Base-by-base conservation (phyloP, 2,888 invertebrate species). In the Dugesia japonica region DNA sequence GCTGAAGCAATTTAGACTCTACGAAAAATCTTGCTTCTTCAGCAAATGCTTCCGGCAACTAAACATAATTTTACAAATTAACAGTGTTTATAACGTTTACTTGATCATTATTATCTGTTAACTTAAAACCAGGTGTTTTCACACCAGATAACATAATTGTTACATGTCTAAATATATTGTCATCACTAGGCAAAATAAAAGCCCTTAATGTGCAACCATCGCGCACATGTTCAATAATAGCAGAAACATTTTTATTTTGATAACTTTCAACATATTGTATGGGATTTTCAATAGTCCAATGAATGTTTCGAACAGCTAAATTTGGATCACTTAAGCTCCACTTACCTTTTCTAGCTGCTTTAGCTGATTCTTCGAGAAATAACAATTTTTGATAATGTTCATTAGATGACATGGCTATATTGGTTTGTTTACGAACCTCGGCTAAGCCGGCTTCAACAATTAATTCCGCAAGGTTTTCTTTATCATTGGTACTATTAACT, bases 111-210 rank as follows among this genome's bases (percentile, higher is more conserved):
- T 33, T 31, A n/a, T 33, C 38, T 38, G 13, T 17, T 72, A 27
- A 7, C 26, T 72, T 78, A 31, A 78, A 72, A n/a, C 72, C 77
- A 72, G 77, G 78, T 17, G 78, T 33, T 75, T 84, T 86, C 80
- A 98, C 92, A 78, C 98, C 98, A 74, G 94, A 91, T 79, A 98
- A 89, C 91, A 94, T 94, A 78, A 98, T 85, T 0, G 94, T 97
- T 78, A 97, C 89, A 82, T 93, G 91, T 81, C 92, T 89, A 85
- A 89, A 93, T 15, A 27, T 26, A 17, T 71, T 31, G 20, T 77
- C 72, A 28, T 77, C 42, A 78, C 91, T 91, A 0, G 95, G 94
- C 77, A 95, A 85, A 15, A 99, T 87, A 82, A 94, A 91, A 0
- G 92, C 90, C 79, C 95, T 88, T 17, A 95, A 89, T 0, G 97